Evolutionary conservation across 2,113 vertebrate species (phyloP).

Genomic region (Campylorhamphus procurvoides): DNA sequence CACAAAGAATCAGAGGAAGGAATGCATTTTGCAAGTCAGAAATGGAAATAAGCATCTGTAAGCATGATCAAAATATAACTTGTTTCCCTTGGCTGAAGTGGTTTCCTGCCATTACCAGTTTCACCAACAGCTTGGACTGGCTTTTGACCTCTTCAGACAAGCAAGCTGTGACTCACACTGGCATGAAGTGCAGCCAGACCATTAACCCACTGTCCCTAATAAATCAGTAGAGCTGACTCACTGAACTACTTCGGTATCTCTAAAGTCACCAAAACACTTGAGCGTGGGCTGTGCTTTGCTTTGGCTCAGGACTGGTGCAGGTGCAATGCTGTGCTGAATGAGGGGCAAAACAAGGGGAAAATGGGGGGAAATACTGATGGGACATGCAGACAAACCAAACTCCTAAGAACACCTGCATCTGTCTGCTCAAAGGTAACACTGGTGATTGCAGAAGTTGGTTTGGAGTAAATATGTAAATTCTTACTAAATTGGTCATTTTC

Average conservation of each 20-base stretch:
- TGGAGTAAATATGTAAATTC: not conserved
- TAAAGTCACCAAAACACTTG: not conserved
- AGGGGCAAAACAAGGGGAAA: not conserved
- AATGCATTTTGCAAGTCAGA: not conserved
- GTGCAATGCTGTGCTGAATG: accelerated
- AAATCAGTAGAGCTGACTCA: not conserved
- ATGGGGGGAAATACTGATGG: not conserved
- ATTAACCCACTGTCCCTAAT: not conserved
- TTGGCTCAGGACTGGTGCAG: not conserved
- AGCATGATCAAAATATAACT: not conserved
- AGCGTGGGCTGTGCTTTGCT: not conserved
- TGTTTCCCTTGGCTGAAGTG: not conserved
- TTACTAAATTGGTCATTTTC: not conserved
- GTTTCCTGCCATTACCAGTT: not conserved
- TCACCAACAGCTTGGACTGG: not conserved
- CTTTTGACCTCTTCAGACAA: slow-evolving; percentile 4
- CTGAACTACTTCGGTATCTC: not conserved
- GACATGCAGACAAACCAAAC: not conserved
- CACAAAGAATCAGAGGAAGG: not conserved
- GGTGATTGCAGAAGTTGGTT: not conserved
- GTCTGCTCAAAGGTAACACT: not conserved
- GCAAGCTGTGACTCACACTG: not conserved
- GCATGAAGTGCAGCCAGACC: not conserved
- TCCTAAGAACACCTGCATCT: not conserved
- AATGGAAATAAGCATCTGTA: not conserved